Percentiles rank a stretch among this genome's conserved stretches.
Evolutionary conservation across 2,797 vertebrate genomes (phyloP).

Genomic region (Echiichthys vipera): DNA sequence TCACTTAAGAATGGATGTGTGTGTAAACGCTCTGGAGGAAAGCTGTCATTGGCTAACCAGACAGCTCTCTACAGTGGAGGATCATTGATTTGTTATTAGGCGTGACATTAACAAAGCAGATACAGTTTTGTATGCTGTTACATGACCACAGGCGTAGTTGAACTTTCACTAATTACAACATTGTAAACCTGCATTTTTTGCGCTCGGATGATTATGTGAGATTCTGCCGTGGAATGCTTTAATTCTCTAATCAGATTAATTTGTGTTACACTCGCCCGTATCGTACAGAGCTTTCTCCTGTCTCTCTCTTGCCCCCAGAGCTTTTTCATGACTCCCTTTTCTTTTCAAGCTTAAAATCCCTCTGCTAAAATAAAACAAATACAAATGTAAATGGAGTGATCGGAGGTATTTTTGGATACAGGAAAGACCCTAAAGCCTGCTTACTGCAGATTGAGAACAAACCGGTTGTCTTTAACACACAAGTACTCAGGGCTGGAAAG

Average conservation of each 20-base stretch:
- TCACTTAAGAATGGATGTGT: conserved; percentile 14
- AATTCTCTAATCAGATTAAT: conserved; percentile 88
- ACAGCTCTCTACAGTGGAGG: not conserved
- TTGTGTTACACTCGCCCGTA: conserved; percentile 57
- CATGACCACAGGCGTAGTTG: conserved; percentile 16
- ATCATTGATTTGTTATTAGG: conserved; percentile 27
- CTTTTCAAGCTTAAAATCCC: conserved; percentile 5
- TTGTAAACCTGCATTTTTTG: conserved; percentile 58
- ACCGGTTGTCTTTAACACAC: not conserved
- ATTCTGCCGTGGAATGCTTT: conserved; percentile 78
- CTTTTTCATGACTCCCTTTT: conserved; percentile 35
- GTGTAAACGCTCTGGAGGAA: conserved; percentile 5
- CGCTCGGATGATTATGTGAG: conserved; percentile 62
- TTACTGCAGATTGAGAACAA: not conserved
- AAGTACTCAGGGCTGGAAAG: not conserved
- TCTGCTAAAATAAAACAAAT: not conserved
- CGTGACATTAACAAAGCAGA: conserved; percentile 5
- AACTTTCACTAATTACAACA: conserved; percentile 58
- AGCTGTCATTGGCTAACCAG: not conserved
- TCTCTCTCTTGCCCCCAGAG: conserved; percentile 41
- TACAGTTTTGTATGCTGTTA: not conserved
- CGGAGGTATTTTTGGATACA: not conserved
- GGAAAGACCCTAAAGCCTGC: not conserved
- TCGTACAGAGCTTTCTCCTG: conserved; percentile 51
- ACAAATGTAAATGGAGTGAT: not conserved